Percentiles rank a stretch among this genome's conserved stretches.
These are phyloP conservation scores for Eupsittula cactorum DNA, from an alignment of 2,113 vertebrate species.

Conservation along the genomic window DNA sequence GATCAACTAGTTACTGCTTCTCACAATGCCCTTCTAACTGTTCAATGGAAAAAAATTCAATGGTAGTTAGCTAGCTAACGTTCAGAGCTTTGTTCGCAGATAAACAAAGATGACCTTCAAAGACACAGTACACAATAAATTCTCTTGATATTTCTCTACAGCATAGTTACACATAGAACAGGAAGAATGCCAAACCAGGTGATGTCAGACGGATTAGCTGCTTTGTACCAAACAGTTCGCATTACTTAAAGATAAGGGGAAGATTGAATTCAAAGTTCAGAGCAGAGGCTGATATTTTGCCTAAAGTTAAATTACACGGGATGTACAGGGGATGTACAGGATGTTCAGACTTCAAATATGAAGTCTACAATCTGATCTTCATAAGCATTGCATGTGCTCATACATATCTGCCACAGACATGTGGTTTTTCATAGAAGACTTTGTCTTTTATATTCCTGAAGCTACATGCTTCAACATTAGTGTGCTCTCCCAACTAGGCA, in stretches of 20 bases:
- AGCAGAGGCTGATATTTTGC: background rate
- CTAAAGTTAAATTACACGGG: background rate
- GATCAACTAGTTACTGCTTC: background rate
- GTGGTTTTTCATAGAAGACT: background rate
- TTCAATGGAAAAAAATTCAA: background rate
- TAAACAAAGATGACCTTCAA: conserved; percentile 32
- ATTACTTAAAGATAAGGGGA: conserved; percentile 32
- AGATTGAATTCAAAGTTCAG: conserved; percentile 3
- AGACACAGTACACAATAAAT: background rate
- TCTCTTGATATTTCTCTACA: background rate
- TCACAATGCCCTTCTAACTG: background rate
- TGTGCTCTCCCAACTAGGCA: background rate
- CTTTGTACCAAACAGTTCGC: conserved; percentile 1
- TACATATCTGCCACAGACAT: background rate
- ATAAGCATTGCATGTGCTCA: background rate
- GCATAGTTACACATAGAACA: background rate
- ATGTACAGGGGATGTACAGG: background rate
- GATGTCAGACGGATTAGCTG: conserved; percentile 59
- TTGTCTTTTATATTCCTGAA: background rate
- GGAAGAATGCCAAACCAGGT: conserved; percentile 49
- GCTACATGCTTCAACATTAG: background rate
- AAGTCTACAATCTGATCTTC: background rate
- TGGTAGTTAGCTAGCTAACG: background rate
- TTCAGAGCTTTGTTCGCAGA: background rate
- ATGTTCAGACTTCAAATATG: background rate